Evolutionary conservation across 2,113 vertebrate genomes (phyloP).

Genomic region (Gobius niger): DNA sequence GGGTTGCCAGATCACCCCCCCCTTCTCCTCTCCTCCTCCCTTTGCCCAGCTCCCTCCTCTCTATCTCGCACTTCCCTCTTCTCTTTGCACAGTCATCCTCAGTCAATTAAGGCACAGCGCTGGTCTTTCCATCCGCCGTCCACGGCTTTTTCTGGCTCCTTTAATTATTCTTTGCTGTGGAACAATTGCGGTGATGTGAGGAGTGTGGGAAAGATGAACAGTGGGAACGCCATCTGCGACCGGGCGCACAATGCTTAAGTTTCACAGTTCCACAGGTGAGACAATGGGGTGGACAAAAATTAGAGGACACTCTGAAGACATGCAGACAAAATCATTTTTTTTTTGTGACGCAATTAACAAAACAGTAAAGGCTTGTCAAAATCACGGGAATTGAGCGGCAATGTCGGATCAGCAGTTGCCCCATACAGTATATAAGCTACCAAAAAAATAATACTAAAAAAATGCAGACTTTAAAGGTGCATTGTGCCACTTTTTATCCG

Average conservation of each 20-base stretch:
- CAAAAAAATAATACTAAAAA: too few species aligned
- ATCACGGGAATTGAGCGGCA: too few species aligned
- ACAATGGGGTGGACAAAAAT: not conserved
- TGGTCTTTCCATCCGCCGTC: constrained; percentile 52
- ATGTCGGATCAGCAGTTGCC: too few species aligned
- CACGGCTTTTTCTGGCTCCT: constrained; percentile 47
- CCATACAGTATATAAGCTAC: too few species aligned
- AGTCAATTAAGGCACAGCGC: constrained; percentile 73
- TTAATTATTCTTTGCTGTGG: constrained; percentile 59
- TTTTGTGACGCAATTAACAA: too few species aligned
- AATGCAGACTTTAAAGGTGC: too few species aligned
- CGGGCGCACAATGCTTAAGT: constrained; percentile 19
- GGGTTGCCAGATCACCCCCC: constrained; percentile 76
- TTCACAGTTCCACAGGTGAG: constrained; percentile 30
- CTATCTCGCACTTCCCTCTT: constrained; percentile 35
- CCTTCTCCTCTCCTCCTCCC: constrained; percentile 61
- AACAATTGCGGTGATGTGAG: constrained; percentile 61
- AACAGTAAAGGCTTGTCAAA: too few species aligned
- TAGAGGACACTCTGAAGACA: too few species aligned
- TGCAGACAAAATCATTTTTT: too few species aligned
- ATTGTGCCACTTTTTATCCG: too few species aligned
- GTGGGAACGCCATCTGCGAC: constrained; percentile 36
- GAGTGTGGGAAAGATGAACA: constrained; percentile 53
- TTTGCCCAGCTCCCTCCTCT: constrained; percentile 33
- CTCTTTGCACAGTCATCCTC: constrained; percentile 68